Base-by-base conservation (phyloP, 2,113 vertebrate species). In the Guaruba guarouba region DNA sequence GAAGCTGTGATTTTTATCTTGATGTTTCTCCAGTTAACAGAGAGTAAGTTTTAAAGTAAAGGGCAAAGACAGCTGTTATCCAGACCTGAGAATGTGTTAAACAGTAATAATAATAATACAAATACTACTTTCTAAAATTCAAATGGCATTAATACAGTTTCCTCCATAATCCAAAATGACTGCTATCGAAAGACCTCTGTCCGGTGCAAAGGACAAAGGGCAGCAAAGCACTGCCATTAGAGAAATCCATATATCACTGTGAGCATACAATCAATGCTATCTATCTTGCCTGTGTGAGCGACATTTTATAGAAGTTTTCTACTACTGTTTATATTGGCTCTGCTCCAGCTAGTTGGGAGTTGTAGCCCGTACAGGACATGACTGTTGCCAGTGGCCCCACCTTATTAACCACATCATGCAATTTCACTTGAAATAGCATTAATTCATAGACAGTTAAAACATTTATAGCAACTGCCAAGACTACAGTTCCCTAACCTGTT, bases 1-100 rank as follows among this genome's bases (percentile, higher is more conserved):
- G 83, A 92, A 90, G 73, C 57, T 94, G 86, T 92, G 95, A 90
- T 97, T 97, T 97, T 95, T 93, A 88, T 78, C 75, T 88, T 92
- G 71, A 31, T 82, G n/a, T 43, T 92, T 84, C 78, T 87, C 35
- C 31, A 49, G 15, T 78, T 95, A 43, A 43, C 11, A 68, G 6
- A 68, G 3, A 70, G 6, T 41, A 67, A 80, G 28, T 43, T 81
- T 90, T 77, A 84, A 76, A 76, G 57, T 12, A 84, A 80, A 46
- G 49, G 54, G 28, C 25, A 88, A 75, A 85, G 44, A 55, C 7
- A 51, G 19, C 6, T 77, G 11, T 51, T 79, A 69, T n/a, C 90
- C 35, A 63, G 61, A 44, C 24, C 14, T 49, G 23, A 15, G 51
- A 88, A 90, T 8, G 17, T 28, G 23, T 51, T 71, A 67, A 86